Evolutionary conservation across 2,113 vertebrate species (phyloP).

Genomic region (Lampris megalopsis): DNA sequence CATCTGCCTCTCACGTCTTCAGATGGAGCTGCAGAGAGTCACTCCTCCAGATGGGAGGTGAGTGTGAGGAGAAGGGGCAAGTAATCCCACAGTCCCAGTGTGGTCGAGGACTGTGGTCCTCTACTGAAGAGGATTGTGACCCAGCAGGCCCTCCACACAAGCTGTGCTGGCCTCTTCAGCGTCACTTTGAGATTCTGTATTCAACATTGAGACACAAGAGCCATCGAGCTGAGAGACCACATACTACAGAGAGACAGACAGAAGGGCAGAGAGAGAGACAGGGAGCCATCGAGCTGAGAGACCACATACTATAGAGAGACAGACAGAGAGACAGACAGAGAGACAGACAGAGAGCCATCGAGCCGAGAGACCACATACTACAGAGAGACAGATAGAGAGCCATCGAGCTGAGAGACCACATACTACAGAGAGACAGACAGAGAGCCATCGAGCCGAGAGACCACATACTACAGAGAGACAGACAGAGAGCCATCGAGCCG

Average conservation of each 20-base stretch:
- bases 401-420: slow-evolving; percentile 17
- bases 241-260: not conserved
- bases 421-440: not conserved
- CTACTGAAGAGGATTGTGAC: slow-evolving; percentile 34
- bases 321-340: slow-evolving; percentile 24
- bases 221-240: slow-evolving; percentile 25
- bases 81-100: not conserved
- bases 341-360: slow-evolving; percentile 32
- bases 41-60: slow-evolving; percentile 17
- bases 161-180: slow-evolving; percentile 49
- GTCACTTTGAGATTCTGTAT: slow-evolving; percentile 23
- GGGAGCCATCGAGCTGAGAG: not conserved
- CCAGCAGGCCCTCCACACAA: slow-evolving; percentile 23
- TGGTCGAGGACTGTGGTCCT: not conserved
- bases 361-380: slow-evolving; percentile 32
- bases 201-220: slow-evolving; percentile 39
- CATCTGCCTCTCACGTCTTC: slow-evolving; percentile 58
- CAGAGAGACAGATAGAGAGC: slow-evolving; percentile 20
- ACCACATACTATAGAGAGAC: slow-evolving; percentile 65
- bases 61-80: slow-evolving; percentile 18
- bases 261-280: slow-evolving; percentile 35
- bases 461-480: slow-evolving; percentile 33
- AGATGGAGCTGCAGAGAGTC: slow-evolving; percentile 50
- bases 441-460: slow-evolving; percentile 23
- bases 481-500: slow-evolving; percentile 19